Conservation (phyloP, 2,113 vertebrate genomes). For the Geococcyx californianus region DNA sequence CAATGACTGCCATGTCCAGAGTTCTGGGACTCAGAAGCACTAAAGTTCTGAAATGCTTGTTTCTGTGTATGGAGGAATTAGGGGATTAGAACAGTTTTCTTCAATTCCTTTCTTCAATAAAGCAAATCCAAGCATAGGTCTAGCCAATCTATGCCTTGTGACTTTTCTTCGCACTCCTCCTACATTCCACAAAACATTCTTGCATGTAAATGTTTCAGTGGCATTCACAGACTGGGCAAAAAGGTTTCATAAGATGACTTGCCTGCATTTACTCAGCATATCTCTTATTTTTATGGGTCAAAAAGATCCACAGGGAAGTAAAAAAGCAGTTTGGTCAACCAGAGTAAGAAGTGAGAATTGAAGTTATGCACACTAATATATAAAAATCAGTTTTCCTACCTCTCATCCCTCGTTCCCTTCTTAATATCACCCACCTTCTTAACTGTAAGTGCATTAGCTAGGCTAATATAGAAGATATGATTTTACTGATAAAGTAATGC, state of each 20-base stretch:
- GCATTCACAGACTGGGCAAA: not conserved
- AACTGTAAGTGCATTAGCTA: not conserved
- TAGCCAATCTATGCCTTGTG: not conserved
- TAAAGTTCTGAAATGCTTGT: no score
- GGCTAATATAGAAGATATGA: not conserved
- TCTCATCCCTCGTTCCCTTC: not conserved
- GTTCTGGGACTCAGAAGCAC: not conserved
- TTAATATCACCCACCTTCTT: not conserved
- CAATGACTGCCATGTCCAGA: not conserved
- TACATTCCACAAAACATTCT: not conserved
- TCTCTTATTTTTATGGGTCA: not conserved
- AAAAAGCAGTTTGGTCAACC: not conserved
- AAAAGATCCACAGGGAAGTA: not conserved
- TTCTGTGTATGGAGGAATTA: no score
- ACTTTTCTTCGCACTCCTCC: not conserved
- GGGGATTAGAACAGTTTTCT: not conserved
- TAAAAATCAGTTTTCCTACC: not conserved
- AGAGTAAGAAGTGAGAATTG: not conserved
- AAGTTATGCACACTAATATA: not conserved
- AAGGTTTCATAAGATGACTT: not conserved
- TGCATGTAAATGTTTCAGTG: not conserved
- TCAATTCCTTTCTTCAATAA: not conserved
- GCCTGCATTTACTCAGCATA: not conserved
- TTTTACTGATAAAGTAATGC: not conserved
- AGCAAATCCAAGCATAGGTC: not conserved